These are phyloP conservation scores for Ennomos fuscantarius DNA, from an alignment of 2,888 invertebrate species.

Conservation along the genomic window DNA sequence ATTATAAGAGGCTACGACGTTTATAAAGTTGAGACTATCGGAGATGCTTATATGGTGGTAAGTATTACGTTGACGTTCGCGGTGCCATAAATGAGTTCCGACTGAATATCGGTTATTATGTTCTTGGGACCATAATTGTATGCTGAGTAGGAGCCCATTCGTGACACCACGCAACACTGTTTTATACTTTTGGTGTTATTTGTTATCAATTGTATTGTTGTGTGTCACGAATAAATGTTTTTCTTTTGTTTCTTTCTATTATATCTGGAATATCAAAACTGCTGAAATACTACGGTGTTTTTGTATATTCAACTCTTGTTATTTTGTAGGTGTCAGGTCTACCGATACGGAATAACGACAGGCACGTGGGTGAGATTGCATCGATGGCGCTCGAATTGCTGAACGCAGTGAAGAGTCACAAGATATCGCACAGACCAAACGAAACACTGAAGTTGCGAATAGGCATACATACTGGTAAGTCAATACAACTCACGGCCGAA, in stretches of 20 bases:
- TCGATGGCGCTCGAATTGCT: slow-evolving; percentile 96
- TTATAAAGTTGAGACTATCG: slow-evolving; percentile 98
- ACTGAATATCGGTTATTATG: too few relatives aligned
- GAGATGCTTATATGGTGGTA: slow-evolving; percentile 90
- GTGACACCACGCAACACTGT: too few relatives aligned
- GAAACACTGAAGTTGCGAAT: slow-evolving; percentile 96
- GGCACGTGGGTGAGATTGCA: slow-evolving; percentile 96
- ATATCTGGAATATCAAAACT: neutral
- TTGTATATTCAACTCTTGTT: neutral
- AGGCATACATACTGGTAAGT: slow-evolving; percentile 94
- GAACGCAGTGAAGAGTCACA: slow-evolving; percentile 93
- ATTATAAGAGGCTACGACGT: slow-evolving; percentile 99
- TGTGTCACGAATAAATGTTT: too few relatives aligned
- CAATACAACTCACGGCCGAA: too few relatives aligned
- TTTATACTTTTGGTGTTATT: too few relatives aligned
- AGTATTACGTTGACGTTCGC: too few relatives aligned
- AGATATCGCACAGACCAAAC: slow-evolving; percentile 94
- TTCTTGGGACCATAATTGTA: too few relatives aligned
- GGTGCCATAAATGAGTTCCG: too few relatives aligned
- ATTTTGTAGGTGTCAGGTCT: slow-evolving; percentile 91
- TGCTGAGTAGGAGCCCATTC: too few relatives aligned
- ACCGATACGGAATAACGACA: slow-evolving; percentile 93
- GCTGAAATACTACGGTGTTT: too few relatives aligned
- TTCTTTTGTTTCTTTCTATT: too few relatives aligned
- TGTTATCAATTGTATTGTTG: too few relatives aligned